Evolutionary conservation across 2,797 vertebrate species (phyloP), one percentile per base, ranked within the genome.

Genomic region (Tarsius wallacei): DNA sequence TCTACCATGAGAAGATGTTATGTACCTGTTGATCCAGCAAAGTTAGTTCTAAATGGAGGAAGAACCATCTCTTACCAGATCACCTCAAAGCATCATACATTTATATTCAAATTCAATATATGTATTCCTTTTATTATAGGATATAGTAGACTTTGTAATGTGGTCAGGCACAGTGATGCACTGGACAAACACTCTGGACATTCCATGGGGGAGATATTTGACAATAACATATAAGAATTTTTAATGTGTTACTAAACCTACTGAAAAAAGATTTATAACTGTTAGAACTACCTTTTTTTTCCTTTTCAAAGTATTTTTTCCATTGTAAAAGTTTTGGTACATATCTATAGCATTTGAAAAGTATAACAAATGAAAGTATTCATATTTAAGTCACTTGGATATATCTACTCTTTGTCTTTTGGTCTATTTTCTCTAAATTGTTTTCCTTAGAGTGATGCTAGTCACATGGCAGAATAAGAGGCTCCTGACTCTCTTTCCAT

Each of bases 231-330:
- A 24, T 14, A 88, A 55, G 16, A 4, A 66, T 74, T 88, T 77
- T 94, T 33, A 68, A 47, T 31, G 80, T 33, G 22, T n/a, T 77
- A 7, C 16, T n/a, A 71, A 85, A 12, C 14, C 21, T 71, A 73
- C 16, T 53, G 2, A 24, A 94, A 88, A 66, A 8, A 15, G 1
- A n/a, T 85, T 26, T 51, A 68, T 33, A 80, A 74, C 4, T 78
- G 8, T 59, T 88, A 59, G 33, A 94, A 85, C 85, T 31, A 59
- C 33, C 57, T 13, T 84, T 91, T 84, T 91, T 94, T 31, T n/a
- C 8, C 17, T 61, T 88, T 88, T 47, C 17, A 66, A 89, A 28
- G 49, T 64, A 73, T 33, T 57, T 64, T 47, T 92, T 42, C 51
- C 55, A 28, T n/a, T 80, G 5, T 22, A 59, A 89, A 87, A 78